Evolutionary conservation across 1,140 invertebrate species (phyloP), one percentile per base, ranked within the genome.

Genomic region (Diorhabda elongata): DNA sequence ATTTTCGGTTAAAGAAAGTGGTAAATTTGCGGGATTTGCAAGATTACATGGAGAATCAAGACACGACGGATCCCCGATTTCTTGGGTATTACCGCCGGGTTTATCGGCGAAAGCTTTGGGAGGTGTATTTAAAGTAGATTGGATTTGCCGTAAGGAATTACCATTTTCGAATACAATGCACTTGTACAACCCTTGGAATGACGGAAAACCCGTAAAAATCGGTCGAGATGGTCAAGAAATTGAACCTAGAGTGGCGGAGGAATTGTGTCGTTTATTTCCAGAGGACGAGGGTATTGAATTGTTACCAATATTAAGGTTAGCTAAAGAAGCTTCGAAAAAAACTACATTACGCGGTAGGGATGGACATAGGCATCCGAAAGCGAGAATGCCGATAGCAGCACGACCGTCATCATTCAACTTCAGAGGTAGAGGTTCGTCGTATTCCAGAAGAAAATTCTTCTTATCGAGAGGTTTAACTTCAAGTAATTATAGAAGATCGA

Each of bases 151-250:
- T 77, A 94, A 95, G 77, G 97, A 98, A 81, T 84, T 99, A 61
- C 89, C 95, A 7, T 99, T 99, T 76, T 92, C 90, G 68, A 92
- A 92, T 71, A 98, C 96, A 2, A 87, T 93, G 71, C 96, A 98
- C 83, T 83, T 99, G 42, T 96, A 96, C 77, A 99, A 99, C 86
- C 91, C 95, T 3, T 98, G 96, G 95, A 99, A 99, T 87, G 95
- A 98, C 81, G 94, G 95, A 45, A 98, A 98, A 83, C 96, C 96
- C 64, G 96, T 99, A 0, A 99, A 99, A 87, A 98, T 99, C 79
- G 97, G 96, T 9, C 87, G 97, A 75, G 97, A 99, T 87, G 97
- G 97, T 11, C 97, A 98, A 87, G 96, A 98, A 87, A 95, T 98
- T 71, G 96, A 98, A 79, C 95, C 96, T 8, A 89, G 92, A 78